Evolutionary conservation across 2,113 vertebrate species (phyloP).

Genomic region (Corvus hawaiiensis): DNA sequence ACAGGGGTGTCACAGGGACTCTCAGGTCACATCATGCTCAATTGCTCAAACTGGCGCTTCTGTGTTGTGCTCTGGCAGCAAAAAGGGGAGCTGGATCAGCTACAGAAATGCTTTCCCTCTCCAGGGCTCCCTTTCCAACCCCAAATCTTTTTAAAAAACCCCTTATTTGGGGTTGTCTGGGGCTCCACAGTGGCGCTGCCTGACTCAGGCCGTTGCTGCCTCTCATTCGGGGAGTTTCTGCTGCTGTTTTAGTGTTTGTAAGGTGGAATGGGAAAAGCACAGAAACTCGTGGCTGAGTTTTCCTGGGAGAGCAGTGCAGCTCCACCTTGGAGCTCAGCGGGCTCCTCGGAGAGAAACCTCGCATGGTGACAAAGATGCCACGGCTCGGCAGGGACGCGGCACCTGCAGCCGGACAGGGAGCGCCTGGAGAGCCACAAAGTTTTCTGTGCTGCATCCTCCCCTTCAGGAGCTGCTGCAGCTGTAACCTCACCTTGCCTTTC

Average conservation of each 20-base stretch:
- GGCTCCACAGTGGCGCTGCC: background rate
- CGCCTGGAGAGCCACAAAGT: background rate
- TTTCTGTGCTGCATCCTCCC: constrained; percentile 58
- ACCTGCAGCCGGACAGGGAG: background rate
- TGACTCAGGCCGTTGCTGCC: background rate
- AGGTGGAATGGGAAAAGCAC: background rate
- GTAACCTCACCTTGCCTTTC: constrained; percentile 66
- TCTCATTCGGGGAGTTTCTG: background rate
- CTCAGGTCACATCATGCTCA: constrained; percentile 82
- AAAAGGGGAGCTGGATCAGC: constrained; percentile 44
- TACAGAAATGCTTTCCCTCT: constrained; percentile 47
- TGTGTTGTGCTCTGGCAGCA: constrained; percentile 51
- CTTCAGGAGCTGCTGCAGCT: constrained; percentile 5
- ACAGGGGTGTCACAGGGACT: constrained; percentile 47
- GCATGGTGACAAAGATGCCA: background rate
- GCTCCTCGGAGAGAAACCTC: background rate
- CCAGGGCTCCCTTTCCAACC: background rate
- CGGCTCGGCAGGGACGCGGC: background rate
- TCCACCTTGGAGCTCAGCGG: background rate
- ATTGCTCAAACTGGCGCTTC: constrained; percentile 67
- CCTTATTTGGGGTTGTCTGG: background rate
- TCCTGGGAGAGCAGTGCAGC: background rate
- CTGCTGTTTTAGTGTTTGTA: background rate
- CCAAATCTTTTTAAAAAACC: background rate
- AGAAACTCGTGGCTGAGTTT: background rate